phyloP scores from a whole-genome alignment of 2,797 vertebrate species.

The Limosa lapponica region DNA sequence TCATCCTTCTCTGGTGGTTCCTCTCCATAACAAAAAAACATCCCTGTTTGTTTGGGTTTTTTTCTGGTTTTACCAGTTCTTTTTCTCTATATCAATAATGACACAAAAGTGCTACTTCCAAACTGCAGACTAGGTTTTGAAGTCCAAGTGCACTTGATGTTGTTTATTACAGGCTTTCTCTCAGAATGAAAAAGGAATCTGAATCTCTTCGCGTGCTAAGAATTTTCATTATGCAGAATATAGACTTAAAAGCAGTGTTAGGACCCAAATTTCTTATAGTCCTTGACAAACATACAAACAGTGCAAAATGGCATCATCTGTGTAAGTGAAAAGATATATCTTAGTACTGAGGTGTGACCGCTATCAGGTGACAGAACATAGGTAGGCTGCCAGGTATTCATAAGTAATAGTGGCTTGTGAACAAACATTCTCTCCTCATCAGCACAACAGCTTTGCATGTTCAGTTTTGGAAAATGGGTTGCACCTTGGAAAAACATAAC shows the following conservation, averaged over 20 bases:
- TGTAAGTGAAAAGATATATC: neutral
- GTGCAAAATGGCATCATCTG: neutral
- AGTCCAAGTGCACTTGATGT: neutral
- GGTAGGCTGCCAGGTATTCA: neutral
- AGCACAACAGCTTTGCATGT: neutral
- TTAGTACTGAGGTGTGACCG: neutral
- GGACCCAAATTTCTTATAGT: neutral
- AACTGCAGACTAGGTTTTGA: neutral
- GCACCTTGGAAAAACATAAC: neutral
- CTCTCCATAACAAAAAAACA: neutral
- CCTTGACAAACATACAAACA: neutral
- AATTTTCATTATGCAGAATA: neutral
- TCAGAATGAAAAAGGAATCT: neutral
- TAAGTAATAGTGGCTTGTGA: neutral
- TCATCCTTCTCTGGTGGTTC: neutral
- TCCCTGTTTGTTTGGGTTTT: neutral
- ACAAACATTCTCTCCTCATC: neutral
- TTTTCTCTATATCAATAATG: neutral
- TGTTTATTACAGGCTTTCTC: neutral
- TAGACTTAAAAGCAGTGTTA: neutral
- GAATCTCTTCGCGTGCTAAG: neutral
- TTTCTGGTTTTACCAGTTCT: neutral
- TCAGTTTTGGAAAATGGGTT: neutral
- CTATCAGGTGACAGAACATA: neutral
- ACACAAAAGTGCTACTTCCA: neutral